Evolutionary conservation across 2,113 vertebrate genomes (phyloP).

Genomic region (Erinaceus europaeus): DNA sequence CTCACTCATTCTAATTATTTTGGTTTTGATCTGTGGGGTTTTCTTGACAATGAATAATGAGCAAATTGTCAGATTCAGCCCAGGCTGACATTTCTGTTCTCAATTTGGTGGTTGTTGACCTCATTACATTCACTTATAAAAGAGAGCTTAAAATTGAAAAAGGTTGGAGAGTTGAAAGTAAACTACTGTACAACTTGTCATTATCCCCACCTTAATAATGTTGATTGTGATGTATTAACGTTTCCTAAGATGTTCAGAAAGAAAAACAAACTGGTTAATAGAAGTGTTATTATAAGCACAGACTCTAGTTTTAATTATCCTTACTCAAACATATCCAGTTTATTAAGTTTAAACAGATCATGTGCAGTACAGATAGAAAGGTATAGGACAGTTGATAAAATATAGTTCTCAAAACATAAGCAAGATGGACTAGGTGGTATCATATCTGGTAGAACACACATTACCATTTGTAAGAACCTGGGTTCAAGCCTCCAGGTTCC

Average conservation of each 20-base stretch:
- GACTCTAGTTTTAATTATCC: not conserved
- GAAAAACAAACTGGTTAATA: not conserved
- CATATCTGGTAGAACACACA: too few relatives aligned
- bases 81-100: constrained; percentile 57
- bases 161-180: constrained; percentile 17
- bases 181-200: not conserved
- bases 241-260: not conserved
- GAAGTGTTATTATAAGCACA: not conserved
- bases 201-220: not conserved
- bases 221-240: constrained; percentile 24
- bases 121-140: constrained; percentile 53
- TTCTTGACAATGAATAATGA: constrained; percentile 63
- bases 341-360: not conserved
- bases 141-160: constrained; percentile 11
- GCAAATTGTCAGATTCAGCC: constrained; percentile 45
- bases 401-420: too few relatives aligned
- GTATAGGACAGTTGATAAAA: not conserved
- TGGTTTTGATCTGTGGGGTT: not conserved
- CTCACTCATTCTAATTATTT: constrained; percentile 42
- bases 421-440: too few relatives aligned
- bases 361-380: not conserved
- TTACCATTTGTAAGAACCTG: too few relatives aligned
- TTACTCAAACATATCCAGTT: not conserved
- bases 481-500: too few relatives aligned
- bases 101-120: constrained; percentile 46